Conservation (phyloP, 2,888 invertebrate genomes). For the Parapristionchus giblindavisi region DNA sequence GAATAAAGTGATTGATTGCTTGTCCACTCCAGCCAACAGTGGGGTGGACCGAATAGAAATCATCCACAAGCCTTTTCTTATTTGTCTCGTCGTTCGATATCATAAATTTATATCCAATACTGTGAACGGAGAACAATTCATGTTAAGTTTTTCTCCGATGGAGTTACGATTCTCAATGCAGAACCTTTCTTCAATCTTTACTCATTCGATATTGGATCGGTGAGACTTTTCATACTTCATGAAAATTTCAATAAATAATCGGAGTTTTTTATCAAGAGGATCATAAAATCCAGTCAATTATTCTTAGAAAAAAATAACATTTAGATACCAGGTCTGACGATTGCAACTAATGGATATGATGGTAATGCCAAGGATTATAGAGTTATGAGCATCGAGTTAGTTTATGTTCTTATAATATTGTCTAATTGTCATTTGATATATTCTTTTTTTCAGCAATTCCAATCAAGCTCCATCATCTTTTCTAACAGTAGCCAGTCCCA, state of each 20-base stretch:
- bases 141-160: not conserved
- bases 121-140: not conserved
- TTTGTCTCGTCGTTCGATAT: too few relatives aligned
- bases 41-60: too few relatives aligned
- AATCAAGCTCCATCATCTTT: not conserved
- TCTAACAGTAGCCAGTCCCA: not conserved
- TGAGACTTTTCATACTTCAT: too few relatives aligned
- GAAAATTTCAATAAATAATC: too few relatives aligned
- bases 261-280: too few relatives aligned
- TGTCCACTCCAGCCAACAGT: too few relatives aligned
- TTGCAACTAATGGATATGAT: conserved; percentile 5
- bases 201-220: not conserved
- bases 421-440: not conserved
- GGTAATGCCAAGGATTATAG: not conserved
- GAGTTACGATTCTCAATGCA: conserved; percentile 4
- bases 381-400: conserved; percentile 14
- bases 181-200: conserved; percentile 8
- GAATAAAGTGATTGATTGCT: too few relatives aligned
- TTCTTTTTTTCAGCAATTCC: not conserved
- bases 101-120: too few relatives aligned
- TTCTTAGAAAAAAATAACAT: not conserved
- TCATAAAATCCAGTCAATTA: not conserved
- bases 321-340: not conserved
- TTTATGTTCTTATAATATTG: not conserved
- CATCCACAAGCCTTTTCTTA: too few relatives aligned